phyloP scores from a whole-genome alignment of 2,797 vertebrate species.

The Neopelma chrysocephalum region DNA sequence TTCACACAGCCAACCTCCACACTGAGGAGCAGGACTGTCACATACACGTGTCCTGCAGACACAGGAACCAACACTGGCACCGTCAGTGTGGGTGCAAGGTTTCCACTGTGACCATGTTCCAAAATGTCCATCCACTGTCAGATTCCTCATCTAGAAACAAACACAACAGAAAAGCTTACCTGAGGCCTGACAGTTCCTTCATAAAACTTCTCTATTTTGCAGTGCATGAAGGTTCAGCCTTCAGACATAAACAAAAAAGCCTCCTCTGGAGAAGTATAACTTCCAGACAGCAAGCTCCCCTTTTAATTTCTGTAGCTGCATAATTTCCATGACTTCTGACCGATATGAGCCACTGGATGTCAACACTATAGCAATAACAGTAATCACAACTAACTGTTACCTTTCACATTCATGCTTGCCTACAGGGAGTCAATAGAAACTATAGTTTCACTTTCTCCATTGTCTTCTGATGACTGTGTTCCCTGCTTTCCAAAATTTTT shows the following conservation, averaged over 20 bases:
- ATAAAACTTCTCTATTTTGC: background rate
- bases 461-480: background rate
- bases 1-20: conserved; percentile 88
- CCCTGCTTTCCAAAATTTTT: background rate
- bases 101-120: conserved; percentile 90
- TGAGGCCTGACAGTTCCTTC: background rate
- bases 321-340: background rate
- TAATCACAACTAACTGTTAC: background rate
- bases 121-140: conserved; percentile 91
- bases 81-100: conserved; percentile 86
- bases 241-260: background rate
- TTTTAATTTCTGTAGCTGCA: background rate
- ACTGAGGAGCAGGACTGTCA: conserved; percentile 88
- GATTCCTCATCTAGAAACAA: conserved; percentile 85
- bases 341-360: background rate
- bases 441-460: rapidly evolving
- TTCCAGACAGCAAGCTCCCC: background rate
- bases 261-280: background rate
- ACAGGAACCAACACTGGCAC: conserved; percentile 83
- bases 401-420: background rate
- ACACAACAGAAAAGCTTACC: background rate
- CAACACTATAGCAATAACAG: background rate
- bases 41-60: conserved; percentile 89
- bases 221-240: background rate
- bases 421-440: background rate